Evolutionary conservation across 2,113 vertebrate species (phyloP), one percentile per base, ranked within the genome.

Genomic region (Lontra canadensis): DNA sequence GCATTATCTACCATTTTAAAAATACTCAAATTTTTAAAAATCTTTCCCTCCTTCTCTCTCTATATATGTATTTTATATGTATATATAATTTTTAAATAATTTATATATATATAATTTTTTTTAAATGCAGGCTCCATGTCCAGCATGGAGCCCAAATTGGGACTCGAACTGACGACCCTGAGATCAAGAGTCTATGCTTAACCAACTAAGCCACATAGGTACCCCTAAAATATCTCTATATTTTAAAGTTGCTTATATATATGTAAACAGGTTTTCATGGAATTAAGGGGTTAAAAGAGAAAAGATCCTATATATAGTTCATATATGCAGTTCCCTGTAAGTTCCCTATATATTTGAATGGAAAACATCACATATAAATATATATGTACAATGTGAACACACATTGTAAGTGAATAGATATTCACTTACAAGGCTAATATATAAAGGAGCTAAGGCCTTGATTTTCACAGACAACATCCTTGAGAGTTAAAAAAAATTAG

Each of bases 181-280:
- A 67, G 63, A 34, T 34, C 63, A 67, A 67, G 31, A 67, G 63
- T 67, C 31, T 3, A 67, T 4, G 31, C 7, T 69, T 69, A 69
- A 69, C 7, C 65, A n/a, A 69, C 15, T 69, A 18, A 69, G 67
- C n/a, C 18, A 36, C 17, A 69, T 18, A 69, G 67, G 67, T 2
- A 18, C 67, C 67, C 34, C 67, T 69, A 69, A 69, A 67, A 80
- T 36, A 55, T n/a, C 59, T 85, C 74, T 93, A 4, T 39, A 71
- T 52, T 97, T 96, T 79, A 47, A 94, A 71, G 39, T 78, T 95
- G 57, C 31, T 94, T 47, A n/a, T 12, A 83, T 74, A 63, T 44
- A 86, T 85, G 17, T 69, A 59, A 83, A 88, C 13, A 29, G 18
- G 47, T 82, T 91, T 91, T 86, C 12, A 73, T 26, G 4, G 9